Conservation (phyloP, 2,797 vertebrate genomes). For the Clamator glandarius region DNA sequence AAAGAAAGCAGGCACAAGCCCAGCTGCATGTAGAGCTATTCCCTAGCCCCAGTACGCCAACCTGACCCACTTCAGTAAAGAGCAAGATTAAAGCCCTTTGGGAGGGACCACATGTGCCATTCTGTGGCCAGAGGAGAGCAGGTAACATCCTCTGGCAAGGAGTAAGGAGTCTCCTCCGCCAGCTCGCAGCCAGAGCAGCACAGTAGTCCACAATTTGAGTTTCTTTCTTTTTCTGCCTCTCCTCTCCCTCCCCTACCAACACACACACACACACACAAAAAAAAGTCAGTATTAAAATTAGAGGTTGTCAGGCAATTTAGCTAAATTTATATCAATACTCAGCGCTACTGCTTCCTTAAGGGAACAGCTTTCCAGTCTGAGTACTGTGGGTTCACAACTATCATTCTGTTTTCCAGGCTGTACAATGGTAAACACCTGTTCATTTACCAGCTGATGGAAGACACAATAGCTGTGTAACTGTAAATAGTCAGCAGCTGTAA, state of each 20-base stretch:
- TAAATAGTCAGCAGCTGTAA: slow-evolving; percentile 37
- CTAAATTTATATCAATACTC: background rate
- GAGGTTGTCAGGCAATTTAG: slow-evolving; percentile 4
- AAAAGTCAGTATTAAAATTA: background rate
- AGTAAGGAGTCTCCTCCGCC: background rate
- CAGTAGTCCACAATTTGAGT: background rate
- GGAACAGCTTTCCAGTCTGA: background rate
- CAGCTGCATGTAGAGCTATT: background rate
- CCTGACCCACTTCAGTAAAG: fast-evolving
- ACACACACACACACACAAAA: too few relatives aligned
- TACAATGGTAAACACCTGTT: slow-evolving; percentile 36
- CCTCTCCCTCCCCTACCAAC: background rate
- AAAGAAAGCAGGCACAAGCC: background rate
- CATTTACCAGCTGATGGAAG: slow-evolving; percentile 57
- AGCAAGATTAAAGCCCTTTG: background rate
- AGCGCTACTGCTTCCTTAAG: background rate
- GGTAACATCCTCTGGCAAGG: background rate
- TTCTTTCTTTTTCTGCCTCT: background rate
- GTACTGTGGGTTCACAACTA: slow-evolving; percentile 14
- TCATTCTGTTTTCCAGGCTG: background rate
- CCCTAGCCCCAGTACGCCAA: fast-evolving
- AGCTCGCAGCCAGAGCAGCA: background rate
- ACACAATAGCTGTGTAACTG: slow-evolving; percentile 7
- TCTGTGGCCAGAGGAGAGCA: background rate
- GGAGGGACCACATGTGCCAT: background rate